Conservation (phyloP, 2,113 vertebrate species). For the Sialia sialis region DNA sequence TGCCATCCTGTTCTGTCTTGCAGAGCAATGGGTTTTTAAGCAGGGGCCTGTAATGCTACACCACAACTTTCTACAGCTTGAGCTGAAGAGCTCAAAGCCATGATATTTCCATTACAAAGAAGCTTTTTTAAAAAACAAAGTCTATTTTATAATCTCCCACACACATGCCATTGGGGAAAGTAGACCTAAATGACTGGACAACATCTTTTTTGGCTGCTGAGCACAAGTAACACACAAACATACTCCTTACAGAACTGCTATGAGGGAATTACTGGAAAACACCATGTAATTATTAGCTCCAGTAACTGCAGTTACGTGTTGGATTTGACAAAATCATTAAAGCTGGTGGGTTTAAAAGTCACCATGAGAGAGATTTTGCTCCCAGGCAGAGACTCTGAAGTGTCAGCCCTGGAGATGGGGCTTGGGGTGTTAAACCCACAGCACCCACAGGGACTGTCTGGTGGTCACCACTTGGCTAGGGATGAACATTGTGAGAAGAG, state of each 20-base stretch:
- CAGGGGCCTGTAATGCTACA: neutral
- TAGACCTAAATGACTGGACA: neutral
- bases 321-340: neutral
- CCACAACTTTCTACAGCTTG: neutral
- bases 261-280: neutral
- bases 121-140: neutral
- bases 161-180: neutral
- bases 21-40: neutral
- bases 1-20: neutral
- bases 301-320: neutral
- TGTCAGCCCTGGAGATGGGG: neutral
- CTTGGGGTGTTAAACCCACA: neutral
- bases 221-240: neutral
- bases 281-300: neutral
- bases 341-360: neutral
- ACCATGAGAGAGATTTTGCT: neutral
- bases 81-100: neutral
- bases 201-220: neutral
- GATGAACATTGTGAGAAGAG: rapidly evolving
- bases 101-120: neutral
- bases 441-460: neutral
- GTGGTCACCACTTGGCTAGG: too few relatives aligned
- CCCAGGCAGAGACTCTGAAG: neutral
- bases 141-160: neutral
- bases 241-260: neutral